A percentile compares a stretch with the other conserved stretches of the same genome.
Evolutionary conservation across 2,888 invertebrate genomes (phyloP).

Genomic region (Trissoscelio sp.): DNA sequence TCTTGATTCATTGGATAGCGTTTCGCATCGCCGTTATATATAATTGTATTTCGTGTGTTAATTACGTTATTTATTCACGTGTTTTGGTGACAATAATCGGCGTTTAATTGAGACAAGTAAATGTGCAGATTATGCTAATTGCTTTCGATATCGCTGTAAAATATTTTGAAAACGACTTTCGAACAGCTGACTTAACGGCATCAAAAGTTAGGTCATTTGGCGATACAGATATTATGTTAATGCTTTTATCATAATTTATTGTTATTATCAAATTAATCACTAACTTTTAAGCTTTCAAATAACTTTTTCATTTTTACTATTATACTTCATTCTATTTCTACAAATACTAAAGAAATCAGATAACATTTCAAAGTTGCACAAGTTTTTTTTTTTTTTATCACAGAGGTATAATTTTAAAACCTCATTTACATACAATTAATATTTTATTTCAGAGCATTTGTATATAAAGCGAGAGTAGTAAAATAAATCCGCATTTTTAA

Average conservation of each 20-base stretch:
- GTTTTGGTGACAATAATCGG: conserved; percentile 62
- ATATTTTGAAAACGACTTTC: conserved; percentile 57
- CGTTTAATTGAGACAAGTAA: conserved; percentile 64
- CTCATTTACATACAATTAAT: too few species aligned
- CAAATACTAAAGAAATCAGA: too few species aligned
- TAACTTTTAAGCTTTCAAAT: too few species aligned
- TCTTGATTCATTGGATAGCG: conserved; percentile 50
- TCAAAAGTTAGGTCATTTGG: conserved; percentile 35
- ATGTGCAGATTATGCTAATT: conserved; percentile 62
- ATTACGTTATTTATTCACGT: conserved; percentile 66
- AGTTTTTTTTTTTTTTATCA: too few species aligned
- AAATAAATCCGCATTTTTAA: too few species aligned
- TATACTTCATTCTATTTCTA: too few species aligned
- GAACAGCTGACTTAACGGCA: conserved; percentile 17
- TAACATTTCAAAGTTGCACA: too few species aligned
- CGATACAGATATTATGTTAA: conserved; percentile 40
- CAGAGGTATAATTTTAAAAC: too few species aligned
- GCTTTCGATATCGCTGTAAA: conserved; percentile 50
- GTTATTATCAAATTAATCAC: conserved; percentile 6
- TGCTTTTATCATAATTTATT: conserved; percentile 58
- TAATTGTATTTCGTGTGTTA: conserved; percentile 59
- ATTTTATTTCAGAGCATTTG: too few species aligned
- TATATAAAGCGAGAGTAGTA: too few species aligned
- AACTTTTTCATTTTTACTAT: too few species aligned
- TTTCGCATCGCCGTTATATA: conserved; percentile 32